Evolutionary conservation across 2,888 invertebrate species (phyloP).

Genomic region (Hirtodrosophila trivittata): DNA sequence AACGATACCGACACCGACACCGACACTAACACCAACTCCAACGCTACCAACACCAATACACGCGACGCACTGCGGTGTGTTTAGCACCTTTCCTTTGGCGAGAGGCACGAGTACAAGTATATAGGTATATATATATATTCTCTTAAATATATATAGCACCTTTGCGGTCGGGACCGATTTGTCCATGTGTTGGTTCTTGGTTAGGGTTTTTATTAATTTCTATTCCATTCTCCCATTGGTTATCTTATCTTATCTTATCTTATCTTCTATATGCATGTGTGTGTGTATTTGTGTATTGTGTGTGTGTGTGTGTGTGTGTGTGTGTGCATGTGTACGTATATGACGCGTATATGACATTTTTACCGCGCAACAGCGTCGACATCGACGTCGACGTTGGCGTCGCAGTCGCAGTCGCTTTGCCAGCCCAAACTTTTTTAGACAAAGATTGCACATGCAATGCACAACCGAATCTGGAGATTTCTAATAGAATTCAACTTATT

Average conservation of each 20-base stretch:
- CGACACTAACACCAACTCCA: slow-evolving; percentile 19
- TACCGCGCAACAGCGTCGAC: slow-evolving; percentile 51
- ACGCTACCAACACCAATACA: slow-evolving; percentile 37
- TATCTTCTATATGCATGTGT: slow-evolving; percentile 12
- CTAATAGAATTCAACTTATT: too few species aligned
- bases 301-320: slow-evolving; percentile 12
- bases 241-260: slow-evolving; percentile 77
- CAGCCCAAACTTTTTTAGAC: slow-evolving; percentile 76
- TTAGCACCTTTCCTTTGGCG: slow-evolving; percentile 68
- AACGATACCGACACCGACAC: slow-evolving; percentile 40
- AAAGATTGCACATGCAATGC: slow-evolving; percentile 81
- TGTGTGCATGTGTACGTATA: slow-evolving; percentile 32
- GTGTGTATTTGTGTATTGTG: too few species aligned
- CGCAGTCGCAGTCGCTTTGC: too few species aligned
- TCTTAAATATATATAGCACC: slow-evolving; percentile 37
- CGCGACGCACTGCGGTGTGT: slow-evolving; percentile 75
- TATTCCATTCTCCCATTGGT: slow-evolving; percentile 53
- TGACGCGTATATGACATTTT: slow-evolving; percentile 13
- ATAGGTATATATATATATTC: slow-evolving; percentile 2
- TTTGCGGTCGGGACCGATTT: slow-evolving; percentile 45
- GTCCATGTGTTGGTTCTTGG: slow-evolving; percentile 23
- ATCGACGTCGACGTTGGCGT: slow-evolving; percentile 4
- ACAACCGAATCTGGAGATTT: background rate
- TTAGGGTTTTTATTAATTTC: slow-evolving; percentile 8
- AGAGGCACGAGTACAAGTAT: slow-evolving; percentile 9